Conservation (phyloP, 2,113 vertebrate species). For the Campylomormyrus tamandua region DNA sequence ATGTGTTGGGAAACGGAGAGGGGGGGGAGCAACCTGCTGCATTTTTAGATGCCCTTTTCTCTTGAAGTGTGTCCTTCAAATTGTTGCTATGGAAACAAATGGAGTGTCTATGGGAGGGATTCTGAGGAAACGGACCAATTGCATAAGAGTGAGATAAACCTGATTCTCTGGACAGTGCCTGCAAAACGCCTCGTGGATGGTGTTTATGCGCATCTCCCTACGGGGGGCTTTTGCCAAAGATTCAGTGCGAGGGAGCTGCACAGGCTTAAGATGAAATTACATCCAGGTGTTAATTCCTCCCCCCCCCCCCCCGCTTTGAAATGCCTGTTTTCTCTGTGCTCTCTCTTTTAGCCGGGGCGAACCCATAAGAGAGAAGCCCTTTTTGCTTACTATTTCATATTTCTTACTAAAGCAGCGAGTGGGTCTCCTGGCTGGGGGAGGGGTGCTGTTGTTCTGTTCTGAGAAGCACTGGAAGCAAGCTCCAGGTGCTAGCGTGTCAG, state of each 20-base stretch:
- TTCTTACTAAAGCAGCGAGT: background rate
- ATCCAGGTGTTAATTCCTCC: background rate
- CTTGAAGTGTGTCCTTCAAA: slow-evolving; percentile 20
- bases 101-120: slow-evolving; percentile 9
- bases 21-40: slow-evolving; percentile 1
- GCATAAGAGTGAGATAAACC: background rate
- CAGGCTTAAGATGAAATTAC: background rate
- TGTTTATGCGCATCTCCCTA: background rate
- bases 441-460: background rate
- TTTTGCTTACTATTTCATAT: background rate
- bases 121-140: slow-evolving; percentile 9
- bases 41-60: slow-evolving; percentile 18
- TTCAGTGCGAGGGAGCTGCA: background rate
- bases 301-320: background rate
- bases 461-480: background rate
- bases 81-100: slow-evolving; percentile 17
- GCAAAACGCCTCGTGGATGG: background rate
- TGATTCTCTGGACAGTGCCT: background rate
- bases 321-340: background rate
- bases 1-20: background rate
- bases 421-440: background rate
- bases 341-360: background rate
- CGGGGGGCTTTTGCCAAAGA: slow-evolving; percentile 3
- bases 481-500: background rate
- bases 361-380: background rate